phyloP scores from a whole-genome alignment of 2,113 vertebrate genomes.

The Cichladusa arquata region DNA sequence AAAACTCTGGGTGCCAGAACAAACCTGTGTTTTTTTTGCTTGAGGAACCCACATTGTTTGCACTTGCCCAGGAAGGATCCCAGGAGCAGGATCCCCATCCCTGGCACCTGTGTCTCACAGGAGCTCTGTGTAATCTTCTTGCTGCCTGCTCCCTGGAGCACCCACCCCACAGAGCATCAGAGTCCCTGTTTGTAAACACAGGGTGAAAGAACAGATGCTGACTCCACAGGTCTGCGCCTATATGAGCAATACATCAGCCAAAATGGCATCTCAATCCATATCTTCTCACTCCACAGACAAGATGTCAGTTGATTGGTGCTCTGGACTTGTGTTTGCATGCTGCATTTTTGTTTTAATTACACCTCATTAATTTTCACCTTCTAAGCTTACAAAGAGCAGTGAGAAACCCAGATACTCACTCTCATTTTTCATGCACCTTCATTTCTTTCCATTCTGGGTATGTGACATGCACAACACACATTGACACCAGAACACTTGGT shows the following conservation, averaged over 20 bases:
- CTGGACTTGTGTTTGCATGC: accelerated
- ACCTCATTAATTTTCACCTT: background rate
- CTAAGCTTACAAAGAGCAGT: background rate
- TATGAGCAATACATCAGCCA: background rate
- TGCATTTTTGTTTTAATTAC: conserved; percentile 7
- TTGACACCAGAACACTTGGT: background rate
- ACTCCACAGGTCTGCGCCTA: background rate
- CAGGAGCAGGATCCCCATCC: background rate
- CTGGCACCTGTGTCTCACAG: background rate
- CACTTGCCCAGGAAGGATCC: background rate
- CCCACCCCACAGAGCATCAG: background rate
- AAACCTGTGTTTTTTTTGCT: background rate
- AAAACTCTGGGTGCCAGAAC: background rate
- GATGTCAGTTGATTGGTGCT: background rate
- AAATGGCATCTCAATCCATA: background rate
- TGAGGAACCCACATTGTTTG: background rate
- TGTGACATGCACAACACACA: accelerated
- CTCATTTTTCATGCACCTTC: background rate
- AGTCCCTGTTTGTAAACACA: background rate
- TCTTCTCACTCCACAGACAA: background rate
- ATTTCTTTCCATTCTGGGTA: background rate
- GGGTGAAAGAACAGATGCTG: background rate
- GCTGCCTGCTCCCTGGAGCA: background rate
- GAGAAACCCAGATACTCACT: background rate
- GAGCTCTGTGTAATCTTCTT: background rate